A percentile compares a stretch with the other conserved stretches of the same genome.
Conservation (phyloP, 2,888 invertebrate genomes). For the Drosophila aldrichi region DNA sequence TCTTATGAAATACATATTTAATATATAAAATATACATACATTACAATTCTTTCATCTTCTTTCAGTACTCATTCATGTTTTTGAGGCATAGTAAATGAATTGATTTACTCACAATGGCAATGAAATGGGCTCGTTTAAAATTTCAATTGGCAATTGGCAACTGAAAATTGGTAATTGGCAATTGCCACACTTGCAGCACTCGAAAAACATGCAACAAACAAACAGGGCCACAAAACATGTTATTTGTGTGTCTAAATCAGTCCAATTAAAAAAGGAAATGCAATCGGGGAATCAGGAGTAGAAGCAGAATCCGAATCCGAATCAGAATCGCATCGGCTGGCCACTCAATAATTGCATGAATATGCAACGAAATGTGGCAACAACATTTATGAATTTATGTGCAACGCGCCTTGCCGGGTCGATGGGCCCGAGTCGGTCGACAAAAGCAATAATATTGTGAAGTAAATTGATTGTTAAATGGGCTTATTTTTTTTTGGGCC, state of each 20-base stretch:
- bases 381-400: constrained; percentile 47
- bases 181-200: constrained; percentile 39
- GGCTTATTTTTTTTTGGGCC: constrained; percentile 5
- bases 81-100: neutral
- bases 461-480: constrained; percentile 82
- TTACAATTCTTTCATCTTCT: neutral
- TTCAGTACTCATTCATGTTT: neutral
- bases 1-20: no score
- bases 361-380: constrained; percentile 64
- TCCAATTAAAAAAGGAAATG: constrained; percentile 60
- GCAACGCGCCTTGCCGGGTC: constrained; percentile 1
- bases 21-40: no score
- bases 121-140: constrained; percentile 9
- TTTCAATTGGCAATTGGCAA: constrained; percentile 17
- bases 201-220: constrained; percentile 13
- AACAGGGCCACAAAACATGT: constrained; percentile 12
- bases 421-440: constrained; percentile 21
- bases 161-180: constrained; percentile 7
- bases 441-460: constrained; percentile 68
- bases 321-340: constrained; percentile 25
- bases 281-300: constrained; percentile 18
- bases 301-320: constrained; percentile 10
- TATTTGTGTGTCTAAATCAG: constrained; percentile 52
- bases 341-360: constrained; percentile 65
- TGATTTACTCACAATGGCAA: constrained; percentile 12